phyloP scores from a whole-genome alignment of 2,113 vertebrate genomes.

The Larimichthys polyactis region DNA sequence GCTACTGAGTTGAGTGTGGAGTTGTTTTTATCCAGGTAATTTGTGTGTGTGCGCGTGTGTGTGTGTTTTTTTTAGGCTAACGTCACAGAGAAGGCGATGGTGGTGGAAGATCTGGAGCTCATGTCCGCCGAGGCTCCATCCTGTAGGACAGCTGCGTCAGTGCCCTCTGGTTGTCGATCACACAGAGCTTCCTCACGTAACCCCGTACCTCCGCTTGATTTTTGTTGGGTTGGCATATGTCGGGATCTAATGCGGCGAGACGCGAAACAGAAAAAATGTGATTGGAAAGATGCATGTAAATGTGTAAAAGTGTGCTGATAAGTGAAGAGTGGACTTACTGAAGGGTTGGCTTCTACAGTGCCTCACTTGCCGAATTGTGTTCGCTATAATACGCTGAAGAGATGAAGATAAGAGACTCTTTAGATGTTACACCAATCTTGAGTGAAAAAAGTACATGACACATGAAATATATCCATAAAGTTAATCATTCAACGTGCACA shows the following conservation, averaged over 20 bases:
- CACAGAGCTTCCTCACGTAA: slow-evolving; percentile 96
- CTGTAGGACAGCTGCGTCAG: slow-evolving; percentile 98
- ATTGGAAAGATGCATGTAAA: not conserved
- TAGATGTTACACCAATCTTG: not conserved
- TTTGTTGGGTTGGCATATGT: slow-evolving; percentile 94
- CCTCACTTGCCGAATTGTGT: slow-evolving; percentile 93
- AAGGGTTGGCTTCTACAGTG: slow-evolving; percentile 96
- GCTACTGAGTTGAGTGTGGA: slow-evolving; percentile 59
- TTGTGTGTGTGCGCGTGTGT: slow-evolving; percentile 24
- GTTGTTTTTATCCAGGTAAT: slow-evolving; percentile 29
- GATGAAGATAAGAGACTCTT: slow-evolving; percentile 27
- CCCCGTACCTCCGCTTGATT: slow-evolving; percentile 96
- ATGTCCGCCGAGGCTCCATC: slow-evolving; percentile 94
- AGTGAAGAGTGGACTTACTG: slow-evolving; percentile 88
- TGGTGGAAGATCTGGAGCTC: slow-evolving; percentile 70
- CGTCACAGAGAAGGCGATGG: slow-evolving; percentile 68
- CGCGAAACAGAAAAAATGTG: not conserved
- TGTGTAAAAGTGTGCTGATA: not conserved
- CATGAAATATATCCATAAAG: not conserved
- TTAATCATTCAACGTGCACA: not conserved
- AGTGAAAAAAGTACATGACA: not conserved
- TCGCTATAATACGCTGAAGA: slow-evolving; percentile 95
- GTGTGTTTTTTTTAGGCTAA: slow-evolving; percentile 39
- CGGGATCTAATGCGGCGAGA: slow-evolving; percentile 86
- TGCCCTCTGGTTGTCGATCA: slow-evolving; percentile 99